Base-by-base conservation (phyloP, 2,797 vertebrate species). In the Falco novaeseelandiae region DNA sequence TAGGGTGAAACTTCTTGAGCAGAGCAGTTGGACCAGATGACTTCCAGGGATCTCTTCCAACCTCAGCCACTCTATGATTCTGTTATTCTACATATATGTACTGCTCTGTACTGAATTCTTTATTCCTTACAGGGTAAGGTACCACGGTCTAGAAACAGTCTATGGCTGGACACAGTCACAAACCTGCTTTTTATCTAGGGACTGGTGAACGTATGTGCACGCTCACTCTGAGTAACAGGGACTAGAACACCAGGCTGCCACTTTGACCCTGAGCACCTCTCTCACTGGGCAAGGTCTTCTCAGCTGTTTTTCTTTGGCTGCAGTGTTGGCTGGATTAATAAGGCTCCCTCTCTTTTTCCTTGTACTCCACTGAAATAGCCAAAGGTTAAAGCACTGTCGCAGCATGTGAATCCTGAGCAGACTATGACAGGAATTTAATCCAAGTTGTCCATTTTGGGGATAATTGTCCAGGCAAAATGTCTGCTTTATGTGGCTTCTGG, bases 211-310 rank as follows among this genome's bases (percentile, higher is more conserved):
- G 12, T 15, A 9, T 1, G 1, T 27, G 18, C 29, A 46, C 36
- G 46, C 14, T 23, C 25, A 8, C 10, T 46, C 61, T 62, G 40
- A 40, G 40, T 40, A 15, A 40, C 27, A 32, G 7, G 10, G 42
- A 52, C 22, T 30, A 73, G 42, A 57, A 51, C 2, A 4, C 5
- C 0, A 0, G 14, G 20, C 23, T 55, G 14, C 10, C 32, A 34
- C 30, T 58, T 63, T 46, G 29, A 63, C 62, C 19, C 16, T 85
- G 22, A 81, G 54, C 20, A 48, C 9, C 20, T 59, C 65, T 42
- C 44, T 89, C 34, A 66, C 12, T 54, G 62, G 20, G 26, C 25
- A 70, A 13, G 5, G 6, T 74, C 20, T 30, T 92, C 38, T 38
- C 80, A 17, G 18, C 8, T 63, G 21, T 57, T 40, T 25, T 51